Conservation (phyloP, 1,140 invertebrate genomes). For the Tribolium castaneum region DNA sequence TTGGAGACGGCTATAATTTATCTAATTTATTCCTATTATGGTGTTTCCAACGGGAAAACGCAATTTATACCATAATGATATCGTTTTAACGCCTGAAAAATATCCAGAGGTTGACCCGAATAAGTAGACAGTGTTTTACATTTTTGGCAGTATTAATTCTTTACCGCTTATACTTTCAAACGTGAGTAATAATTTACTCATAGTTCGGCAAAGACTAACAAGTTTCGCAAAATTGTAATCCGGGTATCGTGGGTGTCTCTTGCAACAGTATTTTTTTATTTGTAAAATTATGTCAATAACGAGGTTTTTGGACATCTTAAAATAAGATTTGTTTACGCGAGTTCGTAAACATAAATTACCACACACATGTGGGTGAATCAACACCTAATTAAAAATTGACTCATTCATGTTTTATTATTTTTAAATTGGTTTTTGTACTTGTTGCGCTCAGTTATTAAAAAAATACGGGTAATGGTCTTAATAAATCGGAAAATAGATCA, state of each 20-base stretch:
- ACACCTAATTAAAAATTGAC: background rate
- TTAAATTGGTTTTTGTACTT: background rate
- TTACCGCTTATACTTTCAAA: no score
- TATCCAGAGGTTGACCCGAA: no score
- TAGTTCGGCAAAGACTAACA: background rate
- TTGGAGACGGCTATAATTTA: background rate
- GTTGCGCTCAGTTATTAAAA: background rate
- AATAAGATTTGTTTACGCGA: background rate
- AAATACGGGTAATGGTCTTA: background rate
- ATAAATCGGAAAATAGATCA: slow-evolving; percentile 4
- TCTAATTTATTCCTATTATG: background rate
- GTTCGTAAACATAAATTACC: background rate
- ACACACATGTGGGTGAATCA: background rate
- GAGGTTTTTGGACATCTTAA: background rate
- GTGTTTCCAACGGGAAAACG: background rate
- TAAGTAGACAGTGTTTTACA: no score
- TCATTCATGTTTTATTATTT: background rate
- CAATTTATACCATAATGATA: no score
- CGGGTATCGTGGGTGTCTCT: background rate
- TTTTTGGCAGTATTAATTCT: no score
- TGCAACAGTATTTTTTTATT: background rate
- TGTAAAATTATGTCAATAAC: background rate
- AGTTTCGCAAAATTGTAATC: background rate
- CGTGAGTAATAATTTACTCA: no score
- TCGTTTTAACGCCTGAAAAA: no score